Evolutionary conservation across 2,113 vertebrate species (phyloP).

Genomic region (Ivindomyrus marchei): DNA sequence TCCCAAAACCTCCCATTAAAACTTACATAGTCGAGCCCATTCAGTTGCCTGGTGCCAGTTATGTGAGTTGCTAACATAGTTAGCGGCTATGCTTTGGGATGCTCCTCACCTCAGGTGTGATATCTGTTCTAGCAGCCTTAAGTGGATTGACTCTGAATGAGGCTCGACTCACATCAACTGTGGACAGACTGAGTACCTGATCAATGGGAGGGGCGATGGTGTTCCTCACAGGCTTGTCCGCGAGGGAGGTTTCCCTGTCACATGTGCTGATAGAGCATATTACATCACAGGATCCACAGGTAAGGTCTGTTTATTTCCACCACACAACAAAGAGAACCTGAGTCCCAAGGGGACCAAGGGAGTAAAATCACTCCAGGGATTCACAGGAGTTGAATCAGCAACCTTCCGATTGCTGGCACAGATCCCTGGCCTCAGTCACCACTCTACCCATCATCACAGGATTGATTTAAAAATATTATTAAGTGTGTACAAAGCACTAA

Average conservation of each 20-base stretch:
- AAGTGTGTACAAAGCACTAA: neutral
- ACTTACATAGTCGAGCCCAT: neutral
- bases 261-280: neutral
- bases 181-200: neutral
- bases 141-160: neutral
- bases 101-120: neutral
- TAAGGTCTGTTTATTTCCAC: no score
- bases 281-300: neutral
- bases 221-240: no score
- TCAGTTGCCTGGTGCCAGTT: neutral
- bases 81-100: neutral
- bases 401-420: no score
- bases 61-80: neutral
- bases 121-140: neutral
- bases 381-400: no score
- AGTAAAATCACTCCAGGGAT: no score
- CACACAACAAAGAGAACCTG: no score
- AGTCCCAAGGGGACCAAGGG: no score
- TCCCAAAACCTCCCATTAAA: neutral
- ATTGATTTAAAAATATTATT: neutral
- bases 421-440: no score
- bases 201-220: neutral
- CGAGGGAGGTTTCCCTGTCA: neutral
- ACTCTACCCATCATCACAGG: neutral
- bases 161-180: neutral